phyloP scores from a whole-genome alignment of 2,888 invertebrate genomes.

The Ferrisia virgata region DNA sequence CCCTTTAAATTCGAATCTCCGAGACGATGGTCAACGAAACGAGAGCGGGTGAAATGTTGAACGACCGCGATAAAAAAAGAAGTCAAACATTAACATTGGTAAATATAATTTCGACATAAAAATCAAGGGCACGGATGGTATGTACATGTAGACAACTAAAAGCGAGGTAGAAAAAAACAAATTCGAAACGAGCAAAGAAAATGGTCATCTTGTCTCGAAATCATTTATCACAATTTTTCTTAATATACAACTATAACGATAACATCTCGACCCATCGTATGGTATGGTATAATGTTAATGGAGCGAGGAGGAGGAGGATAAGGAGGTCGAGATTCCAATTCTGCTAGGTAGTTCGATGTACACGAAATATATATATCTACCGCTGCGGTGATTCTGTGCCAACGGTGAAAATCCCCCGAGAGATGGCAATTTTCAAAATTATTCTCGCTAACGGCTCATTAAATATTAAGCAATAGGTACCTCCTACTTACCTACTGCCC shows the following conservation, averaged over 20 bases:
- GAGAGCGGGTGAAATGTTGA: neutral
- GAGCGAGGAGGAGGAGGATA: no score
- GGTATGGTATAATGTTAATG: no score
- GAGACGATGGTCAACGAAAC: neutral
- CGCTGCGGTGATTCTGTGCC: no score
- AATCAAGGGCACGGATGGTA: no score
- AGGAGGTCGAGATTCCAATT: neutral
- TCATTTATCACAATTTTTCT: neutral
- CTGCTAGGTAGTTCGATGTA: neutral
- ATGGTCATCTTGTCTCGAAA: neutral
- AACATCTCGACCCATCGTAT: no score
- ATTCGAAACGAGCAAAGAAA: no score
- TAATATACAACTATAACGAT: no score
- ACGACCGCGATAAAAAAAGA: neutral
- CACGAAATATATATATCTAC: neutral
- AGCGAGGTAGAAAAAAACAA: no score
- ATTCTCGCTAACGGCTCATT: neutral
- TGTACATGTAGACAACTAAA: no score
- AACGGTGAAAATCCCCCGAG: neutral
- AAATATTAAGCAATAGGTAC: neutral
- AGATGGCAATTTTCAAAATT: neutral
- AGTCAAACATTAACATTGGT: neutral
- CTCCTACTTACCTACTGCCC: no score
- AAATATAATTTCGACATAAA: neutral
- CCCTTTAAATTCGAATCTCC: neutral